A percentile compares a stretch with the other conserved stretches of the same genome.
These are phyloP conservation scores for Musca vetustissima DNA, from an alignment of 1,140 invertebrate species.

Conservation along the genomic window DNA sequence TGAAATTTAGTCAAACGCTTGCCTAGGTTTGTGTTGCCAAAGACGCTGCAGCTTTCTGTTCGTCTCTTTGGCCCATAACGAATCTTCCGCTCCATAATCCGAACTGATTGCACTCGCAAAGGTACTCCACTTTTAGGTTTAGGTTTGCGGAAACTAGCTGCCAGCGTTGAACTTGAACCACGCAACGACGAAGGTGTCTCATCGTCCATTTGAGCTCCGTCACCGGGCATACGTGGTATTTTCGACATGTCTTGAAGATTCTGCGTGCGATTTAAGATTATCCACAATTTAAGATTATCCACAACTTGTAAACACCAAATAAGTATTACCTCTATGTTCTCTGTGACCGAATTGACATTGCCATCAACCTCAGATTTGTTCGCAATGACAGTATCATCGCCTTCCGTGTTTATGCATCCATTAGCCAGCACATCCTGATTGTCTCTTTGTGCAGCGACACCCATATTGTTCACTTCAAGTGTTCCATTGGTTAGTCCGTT, in stretches of 20 bases:
- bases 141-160: conserved; percentile 43
- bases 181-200: conserved; percentile 37
- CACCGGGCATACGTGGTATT: conserved; percentile 58
- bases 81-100: conserved; percentile 48
- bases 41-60: conserved; percentile 53
- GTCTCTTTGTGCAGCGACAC: not conserved
- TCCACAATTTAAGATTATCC: too few relatives aligned
- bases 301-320: too few relatives aligned
- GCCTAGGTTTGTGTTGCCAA: conserved; percentile 51
- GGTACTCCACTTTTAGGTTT: conserved; percentile 27
- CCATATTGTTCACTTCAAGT: conserved; percentile 33
- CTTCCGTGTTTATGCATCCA: not conserved
- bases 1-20: conserved; percentile 27
- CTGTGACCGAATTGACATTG: too few relatives aligned
- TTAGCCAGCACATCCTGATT: conserved; percentile 18
- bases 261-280: not conserved
- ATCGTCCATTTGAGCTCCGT: conserved; percentile 56
- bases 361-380: too few relatives aligned
- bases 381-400: too few relatives aligned
- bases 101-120: conserved; percentile 49
- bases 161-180: conserved; percentile 46
- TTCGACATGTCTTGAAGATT: conserved; percentile 46
- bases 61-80: conserved; percentile 47
- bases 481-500: conserved; percentile 44
- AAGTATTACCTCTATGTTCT: too few relatives aligned